phyloP scores from a whole-genome alignment of 92 coral and sea anemone genomes.

The Parazoanthus atlanticus region DNA sequence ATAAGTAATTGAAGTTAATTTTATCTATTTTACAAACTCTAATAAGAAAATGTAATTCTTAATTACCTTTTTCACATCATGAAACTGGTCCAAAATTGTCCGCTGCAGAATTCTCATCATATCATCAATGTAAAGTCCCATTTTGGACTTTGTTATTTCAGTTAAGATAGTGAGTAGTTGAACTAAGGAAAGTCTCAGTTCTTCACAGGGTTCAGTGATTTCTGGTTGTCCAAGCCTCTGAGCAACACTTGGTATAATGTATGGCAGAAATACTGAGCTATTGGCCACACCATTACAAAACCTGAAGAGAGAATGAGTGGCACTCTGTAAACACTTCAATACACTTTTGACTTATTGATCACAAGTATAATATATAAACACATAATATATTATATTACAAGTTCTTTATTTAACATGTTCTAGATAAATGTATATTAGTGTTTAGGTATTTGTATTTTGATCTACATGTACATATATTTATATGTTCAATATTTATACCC shows the following conservation, averaged over 20 bases:
- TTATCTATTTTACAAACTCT: too few species aligned
- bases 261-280: slow-evolving; percentile 82
- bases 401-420: too few species aligned
- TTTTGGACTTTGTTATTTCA: slow-evolving; percentile 72
- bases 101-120: slow-evolving; percentile 88
- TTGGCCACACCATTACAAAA: slow-evolving; percentile 68
- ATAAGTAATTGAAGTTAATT: too few species aligned
- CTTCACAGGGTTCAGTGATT: slow-evolving; percentile 87
- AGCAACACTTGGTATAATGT: slow-evolving; percentile 82
- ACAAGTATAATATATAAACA: too few species aligned
- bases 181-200: slow-evolving; percentile 72
- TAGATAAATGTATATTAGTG: too few species aligned
- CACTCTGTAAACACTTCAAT: not conserved
- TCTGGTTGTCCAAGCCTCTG: slow-evolving; percentile 96
- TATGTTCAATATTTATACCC: too few species aligned
- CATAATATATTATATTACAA: too few species aligned
- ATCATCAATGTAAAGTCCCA: slow-evolving; percentile 88
- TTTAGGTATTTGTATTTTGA: too few species aligned
- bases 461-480: too few species aligned
- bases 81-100: slow-evolving; percentile 91
- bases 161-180: slow-evolving; percentile 66
- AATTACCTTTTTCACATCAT: slow-evolving; percentile 95
- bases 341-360: not conserved
- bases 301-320: slow-evolving; percentile 31
- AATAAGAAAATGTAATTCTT: too few species aligned